These are phyloP conservation scores for Apeltes quadracus DNA, from an alignment of 2,113 vertebrate species.

Conservation along the genomic window DNA sequence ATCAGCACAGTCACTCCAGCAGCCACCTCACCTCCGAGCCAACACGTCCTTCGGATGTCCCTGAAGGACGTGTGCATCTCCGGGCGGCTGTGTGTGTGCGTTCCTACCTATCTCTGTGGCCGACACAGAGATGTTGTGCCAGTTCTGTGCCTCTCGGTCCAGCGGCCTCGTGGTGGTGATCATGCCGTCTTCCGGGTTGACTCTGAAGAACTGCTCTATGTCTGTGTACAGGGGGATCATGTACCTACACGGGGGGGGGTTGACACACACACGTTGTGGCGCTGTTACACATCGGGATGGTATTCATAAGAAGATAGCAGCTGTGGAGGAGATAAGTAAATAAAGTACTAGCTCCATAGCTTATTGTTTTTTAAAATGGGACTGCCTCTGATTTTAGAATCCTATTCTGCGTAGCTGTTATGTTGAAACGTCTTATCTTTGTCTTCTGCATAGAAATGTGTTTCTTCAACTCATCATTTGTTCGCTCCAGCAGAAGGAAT, in stretches of 20 bases:
- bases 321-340: too few species aligned
- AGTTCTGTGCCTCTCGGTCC: conserved; percentile 91
- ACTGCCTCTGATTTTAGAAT: not conserved
- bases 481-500: conserved; percentile 30
- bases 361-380: not conserved
- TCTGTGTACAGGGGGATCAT: conserved; percentile 95
- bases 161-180: conserved; percentile 91
- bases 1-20: not conserved
- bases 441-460: not conserved
- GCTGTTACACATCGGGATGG: not conserved
- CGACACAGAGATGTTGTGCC: conserved; percentile 97
- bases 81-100: not conserved
- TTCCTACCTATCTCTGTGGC: conserved; percentile 85
- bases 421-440: not conserved
- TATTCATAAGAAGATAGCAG: too few species aligned
- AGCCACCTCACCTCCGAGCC: not conserved
- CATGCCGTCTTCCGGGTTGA: conserved; percentile 90
- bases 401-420: not conserved
- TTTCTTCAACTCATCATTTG: conserved; percentile 28
- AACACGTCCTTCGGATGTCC: too few species aligned
- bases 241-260: conserved; percentile 81
- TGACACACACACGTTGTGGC: not conserved
- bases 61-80: not conserved
- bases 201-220: conserved; percentile 92
- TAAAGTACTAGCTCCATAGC: not conserved